Conservation (phyloP, 2,888 invertebrate genomes). For the Physocephala rufipes region DNA sequence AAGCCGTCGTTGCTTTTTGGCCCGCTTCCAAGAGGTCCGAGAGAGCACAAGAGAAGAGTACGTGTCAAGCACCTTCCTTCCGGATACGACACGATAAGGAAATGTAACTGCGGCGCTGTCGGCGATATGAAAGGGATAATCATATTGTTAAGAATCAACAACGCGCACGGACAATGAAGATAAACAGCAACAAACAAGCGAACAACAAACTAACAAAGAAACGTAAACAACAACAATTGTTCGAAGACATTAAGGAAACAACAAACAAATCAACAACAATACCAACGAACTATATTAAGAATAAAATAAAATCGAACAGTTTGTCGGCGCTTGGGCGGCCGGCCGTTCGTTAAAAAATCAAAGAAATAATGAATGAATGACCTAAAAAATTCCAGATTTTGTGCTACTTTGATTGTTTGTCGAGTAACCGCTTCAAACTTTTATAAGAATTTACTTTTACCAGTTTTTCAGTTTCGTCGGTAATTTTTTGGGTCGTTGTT, state of each 20-base stretch:
- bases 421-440: too few species aligned
- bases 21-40: not conserved
- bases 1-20: not conserved
- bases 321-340: not conserved
- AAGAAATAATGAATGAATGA: not conserved
- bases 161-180: conserved; percentile 6
- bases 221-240: conserved; percentile 17
- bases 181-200: not conserved
- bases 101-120: conserved; percentile 1
- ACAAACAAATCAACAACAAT: not conserved
- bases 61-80: conserved; percentile 18
- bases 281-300: not conserved
- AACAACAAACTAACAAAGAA: not conserved
- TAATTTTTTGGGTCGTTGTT: too few species aligned
- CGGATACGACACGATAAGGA: not conserved
- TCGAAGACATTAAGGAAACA: not conserved
- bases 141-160: conserved; percentile 11
- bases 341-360: not conserved
- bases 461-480: too few species aligned
- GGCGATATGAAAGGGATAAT: conserved; percentile 10
- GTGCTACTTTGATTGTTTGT: too few species aligned
- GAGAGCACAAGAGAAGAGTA: not conserved
- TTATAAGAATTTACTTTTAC: too few species aligned
- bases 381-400: too few species aligned
- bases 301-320: not conserved